phyloP scores from a whole-genome alignment of 2,113 vertebrate genomes.

The Craseonycteris thonglongyai region DNA sequence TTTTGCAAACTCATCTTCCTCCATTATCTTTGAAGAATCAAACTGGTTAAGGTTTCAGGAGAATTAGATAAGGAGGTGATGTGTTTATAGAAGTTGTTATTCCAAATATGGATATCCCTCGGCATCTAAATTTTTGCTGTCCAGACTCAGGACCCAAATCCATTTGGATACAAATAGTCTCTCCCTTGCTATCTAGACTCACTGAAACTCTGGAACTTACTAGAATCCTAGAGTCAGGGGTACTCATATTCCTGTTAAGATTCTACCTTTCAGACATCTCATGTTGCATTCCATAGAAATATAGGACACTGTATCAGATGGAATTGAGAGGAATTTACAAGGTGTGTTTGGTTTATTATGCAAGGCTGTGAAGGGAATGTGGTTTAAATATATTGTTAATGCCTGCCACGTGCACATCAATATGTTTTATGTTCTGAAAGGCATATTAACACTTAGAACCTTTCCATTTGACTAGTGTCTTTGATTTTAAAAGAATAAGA shows the following conservation, averaged over 20 bases:
- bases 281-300: not conserved
- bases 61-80: not conserved
- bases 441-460: not conserved
- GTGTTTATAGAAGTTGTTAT: not conserved
- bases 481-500: constrained; percentile 10
- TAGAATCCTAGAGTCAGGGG: not conserved
- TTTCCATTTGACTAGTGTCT: not conserved
- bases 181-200: not conserved
- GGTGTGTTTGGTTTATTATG: not conserved
- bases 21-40: not conserved
- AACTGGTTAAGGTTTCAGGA: not conserved
- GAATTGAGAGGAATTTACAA: not conserved
- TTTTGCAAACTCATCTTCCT: not conserved
- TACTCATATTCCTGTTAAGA: not conserved
- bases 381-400: not conserved
- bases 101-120: not conserved
- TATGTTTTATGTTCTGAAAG: not conserved
- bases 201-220: not conserved
- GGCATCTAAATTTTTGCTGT: not conserved
- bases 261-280: not conserved
- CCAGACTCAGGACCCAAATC: not conserved
- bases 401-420: not conserved
- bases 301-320: not conserved
- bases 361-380: not conserved
- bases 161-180: not conserved